Evolutionary conservation across 2,888 invertebrate genomes (phyloP).

Genomic region (Hydraecia micacea): DNA sequence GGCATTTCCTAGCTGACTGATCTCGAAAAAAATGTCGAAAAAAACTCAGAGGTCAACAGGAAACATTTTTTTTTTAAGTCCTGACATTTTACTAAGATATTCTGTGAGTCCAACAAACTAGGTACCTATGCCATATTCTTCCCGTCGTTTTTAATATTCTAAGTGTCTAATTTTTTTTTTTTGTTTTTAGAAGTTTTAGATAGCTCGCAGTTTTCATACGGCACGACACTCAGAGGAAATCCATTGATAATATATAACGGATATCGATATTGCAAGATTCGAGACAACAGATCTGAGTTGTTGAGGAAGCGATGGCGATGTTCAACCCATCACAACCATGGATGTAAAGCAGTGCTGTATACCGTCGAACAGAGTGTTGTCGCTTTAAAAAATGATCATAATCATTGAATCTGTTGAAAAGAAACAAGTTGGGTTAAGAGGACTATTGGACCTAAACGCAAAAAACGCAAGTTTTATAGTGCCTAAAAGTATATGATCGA

Average conservation of each 20-base stretch:
- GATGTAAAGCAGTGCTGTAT: slow-evolving; percentile 53
- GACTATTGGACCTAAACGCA: too few species aligned
- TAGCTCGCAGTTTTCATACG: slow-evolving; percentile 18
- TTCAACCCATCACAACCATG: slow-evolving; percentile 52
- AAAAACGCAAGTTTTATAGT: too few species aligned
- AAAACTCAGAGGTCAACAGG: background rate
- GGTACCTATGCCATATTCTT: background rate
- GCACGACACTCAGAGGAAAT: slow-evolving; percentile 40
- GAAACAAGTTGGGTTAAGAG: too few species aligned
- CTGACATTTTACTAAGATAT: background rate
- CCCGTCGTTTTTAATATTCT: background rate
- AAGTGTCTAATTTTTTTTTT: background rate
- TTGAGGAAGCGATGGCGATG: slow-evolving; percentile 54
- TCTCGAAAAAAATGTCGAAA: background rate
- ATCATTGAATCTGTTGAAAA: slow-evolving; percentile 39
- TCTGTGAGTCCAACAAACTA: too few species aligned
- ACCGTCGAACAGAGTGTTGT: slow-evolving; percentile 44
- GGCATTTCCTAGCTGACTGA: background rate
- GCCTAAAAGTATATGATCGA: too few species aligned
- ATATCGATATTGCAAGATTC: slow-evolving; percentile 41
- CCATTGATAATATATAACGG: slow-evolving; percentile 46
- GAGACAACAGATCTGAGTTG: background rate
- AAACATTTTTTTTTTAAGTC: background rate
- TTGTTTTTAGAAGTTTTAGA: slow-evolving; percentile 21
- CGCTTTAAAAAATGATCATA: slow-evolving; percentile 59